These are phyloP conservation scores for Capitella teleta DNA, from an alignment of 1,140 invertebrate species.

Conservation along the genomic window DNA sequence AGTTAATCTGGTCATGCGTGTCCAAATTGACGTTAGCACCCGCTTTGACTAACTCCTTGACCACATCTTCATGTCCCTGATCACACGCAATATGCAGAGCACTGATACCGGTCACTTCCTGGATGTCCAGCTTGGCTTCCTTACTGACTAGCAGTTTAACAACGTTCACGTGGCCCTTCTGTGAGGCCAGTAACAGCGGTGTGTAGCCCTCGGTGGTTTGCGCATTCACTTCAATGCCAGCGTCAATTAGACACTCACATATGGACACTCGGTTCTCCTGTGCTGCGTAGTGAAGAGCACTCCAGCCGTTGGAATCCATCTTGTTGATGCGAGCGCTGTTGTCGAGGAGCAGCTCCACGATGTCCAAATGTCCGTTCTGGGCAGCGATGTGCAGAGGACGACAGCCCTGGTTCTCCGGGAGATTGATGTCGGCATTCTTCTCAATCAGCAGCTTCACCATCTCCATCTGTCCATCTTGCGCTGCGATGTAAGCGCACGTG, in stretches of 20 bases:
- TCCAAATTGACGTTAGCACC: conserved; percentile 5
- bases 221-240: conserved; percentile 4
- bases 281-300: conserved; percentile 17
- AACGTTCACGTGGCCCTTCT: conserved; percentile 3
- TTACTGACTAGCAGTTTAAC: not conserved
- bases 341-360: conserved; percentile 42
- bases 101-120: conserved; percentile 10
- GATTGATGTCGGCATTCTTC: conserved; percentile 9
- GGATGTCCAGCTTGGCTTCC: not conserved
- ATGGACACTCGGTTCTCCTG: conserved; percentile 2
- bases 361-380: conserved; percentile 23
- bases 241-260: not conserved
- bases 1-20: conserved; percentile 8
- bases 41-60: not conserved
- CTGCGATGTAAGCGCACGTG: conserved; percentile 7
- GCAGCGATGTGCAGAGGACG: conserved; percentile 15
- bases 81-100: conserved; percentile 13
- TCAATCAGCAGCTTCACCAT: conserved; percentile 4
- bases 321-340: conserved; percentile 14
- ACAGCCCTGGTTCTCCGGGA: conserved; percentile 13
- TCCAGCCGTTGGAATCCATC: conserved; percentile 20
- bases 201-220: conserved; percentile 13
- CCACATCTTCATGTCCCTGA: conserved; percentile 4
- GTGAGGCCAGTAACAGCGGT: conserved; percentile 11
- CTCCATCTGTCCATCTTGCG: conserved; percentile 1